Conservation (phyloP, 1,140 invertebrate genomes). For the Elymnias hypermnestra region DNA sequence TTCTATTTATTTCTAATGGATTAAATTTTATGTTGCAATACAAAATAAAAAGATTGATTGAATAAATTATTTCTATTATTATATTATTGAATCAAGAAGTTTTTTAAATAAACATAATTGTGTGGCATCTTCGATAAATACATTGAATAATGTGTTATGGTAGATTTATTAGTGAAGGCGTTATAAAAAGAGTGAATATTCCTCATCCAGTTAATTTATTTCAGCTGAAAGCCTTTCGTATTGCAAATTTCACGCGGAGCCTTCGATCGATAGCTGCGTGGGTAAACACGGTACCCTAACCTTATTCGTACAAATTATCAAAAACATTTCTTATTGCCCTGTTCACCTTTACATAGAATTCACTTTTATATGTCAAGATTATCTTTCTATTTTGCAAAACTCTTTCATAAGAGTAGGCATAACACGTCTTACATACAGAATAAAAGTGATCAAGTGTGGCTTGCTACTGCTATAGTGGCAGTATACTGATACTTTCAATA, state of each 20-base stretch:
- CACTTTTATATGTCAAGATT: slow-evolving; percentile 9
- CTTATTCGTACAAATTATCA: slow-evolving; percentile 36
- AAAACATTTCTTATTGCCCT: slow-evolving; percentile 24
- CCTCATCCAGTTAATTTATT: slow-evolving; percentile 35
- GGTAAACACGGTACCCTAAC: slow-evolving; percentile 64
- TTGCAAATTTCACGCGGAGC: slow-evolving; percentile 71
- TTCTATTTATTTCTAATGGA: too few species aligned
- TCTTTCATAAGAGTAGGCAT: slow-evolving; percentile 11
- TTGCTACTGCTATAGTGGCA: too few species aligned
- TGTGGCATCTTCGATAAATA: too few species aligned
- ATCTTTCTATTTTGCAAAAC: slow-evolving; percentile 3
- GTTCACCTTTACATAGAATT: slow-evolving; percentile 29
- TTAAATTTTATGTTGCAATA: too few species aligned
- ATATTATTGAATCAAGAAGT: too few species aligned
- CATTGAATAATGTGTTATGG: too few species aligned
- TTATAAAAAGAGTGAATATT: not conserved
- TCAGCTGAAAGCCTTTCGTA: slow-evolving; percentile 38
- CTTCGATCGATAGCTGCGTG: slow-evolving; percentile 65
- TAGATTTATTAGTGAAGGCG: too few species aligned
- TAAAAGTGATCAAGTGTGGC: not conserved
- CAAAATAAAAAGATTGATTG: too few species aligned
- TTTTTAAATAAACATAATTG: too few species aligned
- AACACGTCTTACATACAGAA: slow-evolving; percentile 12
- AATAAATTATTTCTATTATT: too few species aligned
- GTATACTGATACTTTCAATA: too few species aligned